Evolutionary conservation across 2,113 vertebrate genomes (phyloP), one percentile per base, ranked within the genome.

Genomic region (Megaleporinus macrocephalus): DNA sequence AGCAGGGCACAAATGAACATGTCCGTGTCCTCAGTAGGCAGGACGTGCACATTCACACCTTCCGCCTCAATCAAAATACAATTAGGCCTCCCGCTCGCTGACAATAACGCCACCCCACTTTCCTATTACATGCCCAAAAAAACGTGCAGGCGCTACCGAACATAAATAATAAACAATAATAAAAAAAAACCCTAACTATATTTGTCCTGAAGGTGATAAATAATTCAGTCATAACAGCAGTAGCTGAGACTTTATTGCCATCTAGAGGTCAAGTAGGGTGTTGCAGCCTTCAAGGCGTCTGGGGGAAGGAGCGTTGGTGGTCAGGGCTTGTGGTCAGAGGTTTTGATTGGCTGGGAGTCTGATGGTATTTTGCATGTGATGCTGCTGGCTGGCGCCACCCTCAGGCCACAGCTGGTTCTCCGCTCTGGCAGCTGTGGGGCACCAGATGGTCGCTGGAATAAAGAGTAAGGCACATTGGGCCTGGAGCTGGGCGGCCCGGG

Each of bases 161-260:
- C 85, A 90, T 91, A 92, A 93, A 94, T 91, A 87, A 92, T 89
- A 89, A 93, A 92, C 88, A 91, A 88, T 90, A 88, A 77, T 49
- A 84, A 63, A 86, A 77, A 78, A 71, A 83, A 92, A 89, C 79
- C 85, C 86, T 86, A 87, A 88, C 70, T 84, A 86, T 92, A 89
- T 92, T 91, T 92, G 88, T 86, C 83, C 85, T 90, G 41, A 89
- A 91, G 89, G 88, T 84, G 65, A 89, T 90, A 86, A 92, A 93
- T 94, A 92, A 93, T 93, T 93, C 84, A 94, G 80, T 88, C 51
- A 71, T 16, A n/a, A 33, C 70, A 55, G 9, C 1, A 20, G 18
- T 27, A 29, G 61, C 27, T 79, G 90, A 88, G 88, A 85, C 89
- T 91, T 82, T 89, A 92, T 87, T 92, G 91, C 93, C 93, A 94